Conservation (phyloP, 1,140 invertebrate species). For the Caenorhabditis latens region DNA sequence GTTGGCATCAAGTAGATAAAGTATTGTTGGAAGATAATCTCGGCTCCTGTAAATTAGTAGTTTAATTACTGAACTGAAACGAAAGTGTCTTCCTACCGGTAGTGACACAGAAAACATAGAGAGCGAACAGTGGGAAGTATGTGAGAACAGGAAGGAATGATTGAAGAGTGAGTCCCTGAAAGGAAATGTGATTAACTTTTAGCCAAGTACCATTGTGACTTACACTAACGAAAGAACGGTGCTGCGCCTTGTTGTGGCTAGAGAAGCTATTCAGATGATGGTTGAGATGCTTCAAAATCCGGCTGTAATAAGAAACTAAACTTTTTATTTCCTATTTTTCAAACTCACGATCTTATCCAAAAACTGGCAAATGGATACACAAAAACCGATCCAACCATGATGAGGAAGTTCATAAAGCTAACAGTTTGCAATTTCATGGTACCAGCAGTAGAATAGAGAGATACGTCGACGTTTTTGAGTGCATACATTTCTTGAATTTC, state of each 20-base stretch:
- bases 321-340: too few species aligned
- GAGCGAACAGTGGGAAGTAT: not conserved
- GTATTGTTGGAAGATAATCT: constrained; percentile 18
- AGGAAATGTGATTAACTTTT: too few species aligned
- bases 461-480: not conserved
- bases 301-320: not conserved
- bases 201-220: too few species aligned
- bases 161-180: constrained; percentile 35
- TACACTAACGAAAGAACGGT: not conserved
- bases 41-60: constrained; percentile 1
- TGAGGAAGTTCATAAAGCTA: not conserved
- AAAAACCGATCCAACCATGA: constrained; percentile 7
- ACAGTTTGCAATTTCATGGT: not conserved
- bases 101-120: not conserved
- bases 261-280: not conserved
- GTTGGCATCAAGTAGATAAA: not conserved
- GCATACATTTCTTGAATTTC: not conserved
- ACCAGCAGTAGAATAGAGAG: not conserved
- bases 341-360: not conserved
- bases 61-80: not conserved
- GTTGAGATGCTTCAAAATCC: not conserved
- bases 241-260: not conserved
- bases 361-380: not conserved
- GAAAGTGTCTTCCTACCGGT: not conserved
- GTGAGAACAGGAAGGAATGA: constrained; percentile 1